phyloP scores from a whole-genome alignment of 2,888 invertebrate species.

The Pelosia muscerda region DNA sequence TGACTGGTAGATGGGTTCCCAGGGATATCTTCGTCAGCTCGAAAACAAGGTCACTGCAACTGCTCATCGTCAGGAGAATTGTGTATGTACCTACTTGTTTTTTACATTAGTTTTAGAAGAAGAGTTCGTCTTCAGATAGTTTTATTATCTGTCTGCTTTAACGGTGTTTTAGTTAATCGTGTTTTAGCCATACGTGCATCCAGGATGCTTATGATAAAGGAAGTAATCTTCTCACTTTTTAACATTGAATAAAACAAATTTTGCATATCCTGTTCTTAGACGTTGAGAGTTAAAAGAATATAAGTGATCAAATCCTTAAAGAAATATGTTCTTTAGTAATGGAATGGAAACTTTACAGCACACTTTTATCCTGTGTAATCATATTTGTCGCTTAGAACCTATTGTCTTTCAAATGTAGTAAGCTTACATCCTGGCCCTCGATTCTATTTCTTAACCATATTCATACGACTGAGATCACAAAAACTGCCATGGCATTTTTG shows the following conservation, averaged over 20 bases:
- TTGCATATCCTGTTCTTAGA: constrained; percentile 12
- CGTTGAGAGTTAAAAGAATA: not conserved
- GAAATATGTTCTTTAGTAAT: not conserved
- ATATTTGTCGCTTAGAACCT: not conserved
- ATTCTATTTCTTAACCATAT: no score
- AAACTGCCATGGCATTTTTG: no score
- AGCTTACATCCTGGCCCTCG: not conserved
- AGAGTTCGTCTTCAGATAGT: no score
- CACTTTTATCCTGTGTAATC: not conserved
- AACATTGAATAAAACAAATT: not conserved
- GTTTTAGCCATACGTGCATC: not conserved
- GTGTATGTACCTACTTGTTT: no score
- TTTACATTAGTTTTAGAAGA: no score
- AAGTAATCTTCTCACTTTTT: constrained; percentile 5
- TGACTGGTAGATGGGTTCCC: no score
- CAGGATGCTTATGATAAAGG: constrained; percentile 13
- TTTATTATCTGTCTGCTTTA: not conserved
- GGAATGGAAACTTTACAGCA: not conserved
- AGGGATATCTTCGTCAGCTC: no score
- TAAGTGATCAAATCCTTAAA: not conserved
- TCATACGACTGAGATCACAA: no score
- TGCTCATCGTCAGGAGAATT: no score
- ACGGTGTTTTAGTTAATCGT: not conserved
- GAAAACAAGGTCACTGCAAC: no score
- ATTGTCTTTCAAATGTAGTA: not conserved